Base-by-base conservation (phyloP, 2,113 vertebrate species). In the Ceyx melanurus region DNA sequence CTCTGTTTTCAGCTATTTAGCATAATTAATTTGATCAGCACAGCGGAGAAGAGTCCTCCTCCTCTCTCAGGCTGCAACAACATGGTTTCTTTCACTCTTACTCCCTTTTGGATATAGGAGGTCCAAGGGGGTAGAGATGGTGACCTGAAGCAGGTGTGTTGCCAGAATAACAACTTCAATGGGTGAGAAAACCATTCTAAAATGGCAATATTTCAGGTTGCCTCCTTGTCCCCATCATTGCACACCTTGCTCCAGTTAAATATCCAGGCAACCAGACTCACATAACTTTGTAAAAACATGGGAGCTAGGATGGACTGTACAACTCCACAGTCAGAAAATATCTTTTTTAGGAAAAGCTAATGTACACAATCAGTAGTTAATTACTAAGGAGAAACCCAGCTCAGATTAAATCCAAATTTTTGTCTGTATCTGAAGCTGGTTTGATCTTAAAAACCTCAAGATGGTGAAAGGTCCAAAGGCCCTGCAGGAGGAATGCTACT, bases 21-120 rank as follows among this genome's bases (percentile, higher is more conserved):
- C 98, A 98, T 98, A 98, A 98, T 98, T 98, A 98, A 98, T 98
- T 97, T 98, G 98, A 98, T 97, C 92, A 95, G 94, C 80, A 91
- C 90, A 96, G 94, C 25, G 0, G 97, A 96, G 92, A 86, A 89
- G 58, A 93, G 42, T 18, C n/a, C 37, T 18, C n/a, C 42, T 83
- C 25, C 64, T 89, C 88, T 86, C 66, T 96, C 86, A 81, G 93
- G 57, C 96, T 97, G 97, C 96, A 98, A 86, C 46, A 31, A 86
- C 88, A 82, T 71, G 95, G 97, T 97, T 98, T 94, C 81, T 98
- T 96, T 86, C 64, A 82, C 37, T 54, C 33, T 5, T 72, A 21
- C 78, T 89, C 79, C 64, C 45, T 90, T 62, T 77, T 15, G 67
- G 17, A 61, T 28, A 20, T 1, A 66, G 72, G 42, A 51, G 28